Evolutionary conservation across 2,113 vertebrate genomes (phyloP), one percentile per base, ranked within the genome.

Genomic region (Tenrec ecaudatus): DNA sequence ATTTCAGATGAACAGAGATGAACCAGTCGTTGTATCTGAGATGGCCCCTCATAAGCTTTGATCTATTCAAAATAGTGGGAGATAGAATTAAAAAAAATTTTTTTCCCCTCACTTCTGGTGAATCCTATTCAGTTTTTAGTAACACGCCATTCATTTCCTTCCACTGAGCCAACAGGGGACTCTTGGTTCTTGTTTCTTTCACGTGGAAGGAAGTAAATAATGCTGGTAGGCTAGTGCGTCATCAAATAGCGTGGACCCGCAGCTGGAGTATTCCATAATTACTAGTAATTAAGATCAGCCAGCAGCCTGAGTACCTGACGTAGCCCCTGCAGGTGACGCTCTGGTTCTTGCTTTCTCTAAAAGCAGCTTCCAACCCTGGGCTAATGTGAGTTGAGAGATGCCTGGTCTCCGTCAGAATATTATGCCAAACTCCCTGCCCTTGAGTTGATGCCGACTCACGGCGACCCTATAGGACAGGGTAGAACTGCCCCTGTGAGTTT

Each of bases 141-240:
- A 43, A 53, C 31, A 23, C 17, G 23, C 22, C 38, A 1, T 36
- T 64, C 17, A 3, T 6, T 20, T 16, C 5, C 71, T 79, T 89
- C 40, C 43, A 1, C 12, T 25, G 43, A 78, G 66, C 84, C 73
- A 11, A 22, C 1, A 23, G 66, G 22, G 27, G n/a, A 2, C 14
- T 22, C 58, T n/a, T 40, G 47, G 14, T 11, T 71, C 90, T 27
- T 17, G 29, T 33, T 38, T 38, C 43, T 64, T 29, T 82, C 79
- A 9, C 0, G 33, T 22, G 6, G 53, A 36, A 77, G 33, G 86
- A 87, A 64, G 81, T 20, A 43, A 69, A 25, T 40, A 60, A 60
- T 4, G 33, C 1, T 0, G 27, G 53, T 33, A 2, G 4, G 4
- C 11, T 12, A 57, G 27, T 0, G 19, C 0, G 7, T 20, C 33